phyloP scores from a whole-genome alignment of 2,797 vertebrate genomes.

The Schizopygopsis pylzovi region DNA sequence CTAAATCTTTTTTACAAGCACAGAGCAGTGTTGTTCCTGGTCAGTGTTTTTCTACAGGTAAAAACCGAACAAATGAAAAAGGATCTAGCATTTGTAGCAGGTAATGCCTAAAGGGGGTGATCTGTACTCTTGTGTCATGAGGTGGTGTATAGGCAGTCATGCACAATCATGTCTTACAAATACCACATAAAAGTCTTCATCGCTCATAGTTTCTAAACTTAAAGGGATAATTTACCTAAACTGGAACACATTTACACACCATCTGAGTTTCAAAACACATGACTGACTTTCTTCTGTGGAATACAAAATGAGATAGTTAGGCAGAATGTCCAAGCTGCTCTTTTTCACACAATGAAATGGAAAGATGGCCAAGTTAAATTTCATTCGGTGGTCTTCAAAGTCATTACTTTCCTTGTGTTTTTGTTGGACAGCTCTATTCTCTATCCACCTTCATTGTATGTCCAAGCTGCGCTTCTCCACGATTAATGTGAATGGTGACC shows the following conservation, averaged over 20 bases:
- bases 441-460: neutral
- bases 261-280: neutral
- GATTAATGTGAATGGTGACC: neutral
- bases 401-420: neutral
- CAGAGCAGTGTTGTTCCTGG: conserved; percentile 22
- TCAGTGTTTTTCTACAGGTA: conserved; percentile 32
- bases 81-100: conserved; percentile 26
- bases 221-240: neutral
- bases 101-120: conserved; percentile 7
- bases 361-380: neutral
- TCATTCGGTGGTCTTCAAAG: neutral
- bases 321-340: neutral
- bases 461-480: neutral
- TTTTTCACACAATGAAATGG: neutral
- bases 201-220: neutral
- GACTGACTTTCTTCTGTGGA: neutral
- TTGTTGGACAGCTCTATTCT: neutral
- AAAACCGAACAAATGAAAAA: neutral
- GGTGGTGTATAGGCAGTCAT: conserved; percentile 38
- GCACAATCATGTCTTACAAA: conserved; percentile 35
- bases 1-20: conserved; percentile 40
- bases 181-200: neutral
- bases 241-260: neutral
- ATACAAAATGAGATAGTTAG: neutral
- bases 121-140: conserved; percentile 32